These are phyloP conservation scores for Coptotermes formosanus DNA, from an alignment of 1,140 invertebrate species.

Conservation along the genomic window DNA sequence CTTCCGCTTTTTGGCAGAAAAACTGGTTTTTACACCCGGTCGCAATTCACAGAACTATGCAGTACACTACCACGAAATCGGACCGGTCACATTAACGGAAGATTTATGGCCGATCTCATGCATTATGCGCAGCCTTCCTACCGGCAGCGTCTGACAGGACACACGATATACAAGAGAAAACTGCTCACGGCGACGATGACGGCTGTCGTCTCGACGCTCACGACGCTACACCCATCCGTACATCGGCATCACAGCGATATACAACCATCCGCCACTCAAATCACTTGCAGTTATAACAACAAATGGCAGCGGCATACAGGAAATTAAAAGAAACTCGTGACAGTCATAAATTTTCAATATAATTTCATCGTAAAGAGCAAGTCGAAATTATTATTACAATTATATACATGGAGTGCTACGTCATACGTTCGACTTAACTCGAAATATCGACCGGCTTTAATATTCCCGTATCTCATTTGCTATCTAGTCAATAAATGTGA, in stretches of 20 bases:
- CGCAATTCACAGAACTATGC: not conserved
- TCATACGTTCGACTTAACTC: not conserved
- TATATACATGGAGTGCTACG: not conserved
- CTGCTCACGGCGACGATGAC: not conserved
- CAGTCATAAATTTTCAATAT: too few relatives aligned
- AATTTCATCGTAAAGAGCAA: too few relatives aligned
- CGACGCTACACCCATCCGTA: not conserved
- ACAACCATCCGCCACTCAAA: not conserved
- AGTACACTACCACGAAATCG: not conserved
- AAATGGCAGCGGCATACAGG: too few relatives aligned
- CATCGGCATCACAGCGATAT: not conserved
- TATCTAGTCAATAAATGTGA: slow-evolving; percentile 23
- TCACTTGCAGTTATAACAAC: not conserved
- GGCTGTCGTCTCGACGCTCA: not conserved
- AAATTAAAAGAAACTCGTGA: too few relatives aligned
- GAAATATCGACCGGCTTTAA: not conserved
- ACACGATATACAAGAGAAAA: not conserved
- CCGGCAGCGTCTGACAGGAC: not conserved
- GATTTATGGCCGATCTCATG: not conserved
- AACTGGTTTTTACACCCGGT: not conserved
- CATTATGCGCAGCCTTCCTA: not conserved
- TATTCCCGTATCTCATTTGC: not conserved
- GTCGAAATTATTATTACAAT: too few relatives aligned
- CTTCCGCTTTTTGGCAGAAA: not conserved
- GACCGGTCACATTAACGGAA: not conserved